Evolutionary conservation across 2,113 vertebrate genomes (phyloP).

Genomic region (Engraulis encrasicolus): DNA sequence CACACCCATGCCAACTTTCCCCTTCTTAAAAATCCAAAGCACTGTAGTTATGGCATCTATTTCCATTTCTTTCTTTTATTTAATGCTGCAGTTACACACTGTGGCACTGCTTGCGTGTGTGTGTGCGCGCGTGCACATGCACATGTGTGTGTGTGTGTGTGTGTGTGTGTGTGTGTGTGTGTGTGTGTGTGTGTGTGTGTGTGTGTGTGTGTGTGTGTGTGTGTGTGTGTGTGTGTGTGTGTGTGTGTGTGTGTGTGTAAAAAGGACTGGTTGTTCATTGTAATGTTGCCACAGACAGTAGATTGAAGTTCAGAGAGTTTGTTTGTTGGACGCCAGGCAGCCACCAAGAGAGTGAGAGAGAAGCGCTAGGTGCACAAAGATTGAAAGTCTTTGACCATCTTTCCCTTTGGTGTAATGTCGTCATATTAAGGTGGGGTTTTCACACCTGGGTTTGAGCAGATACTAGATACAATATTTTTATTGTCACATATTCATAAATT

Average conservation of each 20-base stretch:
- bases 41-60: slow-evolving; percentile 72
- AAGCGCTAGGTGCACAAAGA: too few relatives aligned
- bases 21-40: slow-evolving; percentile 78
- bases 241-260: background rate
- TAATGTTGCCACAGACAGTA: too few relatives aligned
- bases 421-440: too few relatives aligned
- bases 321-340: too few relatives aligned
- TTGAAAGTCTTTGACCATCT: too few relatives aligned
- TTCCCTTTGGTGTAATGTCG: too few relatives aligned
- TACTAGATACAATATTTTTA: too few relatives aligned
- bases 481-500: too few relatives aligned
- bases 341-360: background rate
- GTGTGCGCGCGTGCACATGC: slow-evolving; percentile 19
- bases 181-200: slow-evolving; percentile 22
- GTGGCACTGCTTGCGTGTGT: slow-evolving; percentile 18
- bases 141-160: slow-evolving; percentile 9
- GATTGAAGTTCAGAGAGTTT: too few relatives aligned
- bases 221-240: background rate
- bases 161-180: background rate
- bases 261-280: background rate
- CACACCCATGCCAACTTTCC: slow-evolving; percentile 76
- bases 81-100: slow-evolving; percentile 58
- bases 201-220: slow-evolving; percentile 16
- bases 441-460: too few relatives aligned
- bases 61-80: slow-evolving; percentile 67